Percentiles rank a stretch among this genome's conserved stretches.
These are phyloP conservation scores for Melanargia galathea DNA, from an alignment of 2,888 invertebrate genomes.

Conservation along the genomic window DNA sequence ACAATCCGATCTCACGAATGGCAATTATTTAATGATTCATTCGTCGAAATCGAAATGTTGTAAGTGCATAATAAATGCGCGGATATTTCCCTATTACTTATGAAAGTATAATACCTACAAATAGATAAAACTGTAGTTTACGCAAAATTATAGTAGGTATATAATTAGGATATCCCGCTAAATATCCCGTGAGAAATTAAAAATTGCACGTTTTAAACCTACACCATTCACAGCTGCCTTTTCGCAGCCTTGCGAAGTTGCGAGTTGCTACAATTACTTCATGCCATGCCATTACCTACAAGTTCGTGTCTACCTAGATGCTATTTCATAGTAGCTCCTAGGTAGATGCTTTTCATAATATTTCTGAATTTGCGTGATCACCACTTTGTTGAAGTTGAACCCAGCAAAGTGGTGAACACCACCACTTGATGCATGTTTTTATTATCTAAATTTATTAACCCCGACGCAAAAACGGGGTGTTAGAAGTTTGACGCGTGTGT, in stretches of 20 bases:
- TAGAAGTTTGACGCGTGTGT: too few relatives aligned
- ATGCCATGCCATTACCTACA: too few relatives aligned
- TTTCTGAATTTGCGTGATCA: too few relatives aligned
- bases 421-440: too few relatives aligned
- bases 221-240: not conserved
- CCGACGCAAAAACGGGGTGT: too few relatives aligned
- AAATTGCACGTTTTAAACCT: not conserved
- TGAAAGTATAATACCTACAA: not conserved
- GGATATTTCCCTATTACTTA: not conserved
- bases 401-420: too few relatives aligned
- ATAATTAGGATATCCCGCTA: constrained; percentile 14
- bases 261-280: not conserved
- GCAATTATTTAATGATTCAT: not conserved
- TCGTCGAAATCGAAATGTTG: not conserved
- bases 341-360: too few relatives aligned
- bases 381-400: too few relatives aligned
- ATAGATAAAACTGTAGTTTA: not conserved
- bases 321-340: too few relatives aligned
- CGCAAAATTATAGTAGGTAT: not conserved
- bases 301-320: too few relatives aligned
- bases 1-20: not conserved
- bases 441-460: too few relatives aligned
- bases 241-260: not conserved
- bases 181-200: constrained; percentile 12
- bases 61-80: not conserved